Evolutionary conservation across 2,113 vertebrate species (phyloP).

Genomic region (Prunella himalayana): DNA sequence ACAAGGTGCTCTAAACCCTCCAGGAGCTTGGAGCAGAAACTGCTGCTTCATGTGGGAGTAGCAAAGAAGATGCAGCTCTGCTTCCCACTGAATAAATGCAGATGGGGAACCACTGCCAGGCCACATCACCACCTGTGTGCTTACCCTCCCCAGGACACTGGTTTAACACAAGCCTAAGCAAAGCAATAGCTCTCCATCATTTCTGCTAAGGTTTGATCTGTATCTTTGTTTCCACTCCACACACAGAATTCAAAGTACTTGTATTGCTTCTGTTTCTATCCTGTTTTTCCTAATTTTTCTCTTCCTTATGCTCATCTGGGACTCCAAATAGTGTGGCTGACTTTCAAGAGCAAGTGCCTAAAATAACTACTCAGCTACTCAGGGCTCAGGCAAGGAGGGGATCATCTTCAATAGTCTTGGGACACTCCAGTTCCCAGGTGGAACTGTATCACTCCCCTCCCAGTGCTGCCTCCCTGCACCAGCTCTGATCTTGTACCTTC

Average conservation of each 20-base stretch:
- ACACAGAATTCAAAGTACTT: neutral
- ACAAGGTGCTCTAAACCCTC: neutral
- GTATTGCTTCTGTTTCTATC: neutral
- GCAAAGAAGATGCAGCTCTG: neutral
- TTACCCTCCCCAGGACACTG: neutral
- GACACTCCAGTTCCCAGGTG: neutral
- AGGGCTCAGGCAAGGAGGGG: neutral
- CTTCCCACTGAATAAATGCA: neutral
- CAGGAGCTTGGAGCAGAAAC: neutral
- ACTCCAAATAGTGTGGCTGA: neutral
- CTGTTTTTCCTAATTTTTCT: neutral
- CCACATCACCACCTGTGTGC: neutral
- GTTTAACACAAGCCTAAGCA: neutral
- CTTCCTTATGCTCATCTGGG: neutral
- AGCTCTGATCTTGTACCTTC: constrained; percentile 77
- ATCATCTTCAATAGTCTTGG: neutral
- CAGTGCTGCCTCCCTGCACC: neutral
- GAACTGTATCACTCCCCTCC: neutral
- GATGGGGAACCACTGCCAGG: neutral
- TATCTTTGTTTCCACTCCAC: neutral
- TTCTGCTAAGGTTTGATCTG: neutral
- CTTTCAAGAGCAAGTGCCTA: neutral
- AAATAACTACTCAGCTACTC: neutral
- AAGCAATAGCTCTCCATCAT: neutral
- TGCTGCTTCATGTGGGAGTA: neutral